These are phyloP conservation scores for Ophioderma brevispina DNA, from an alignment of 35 echinoderm and acorn worm genomes.

Conservation along the genomic window DNA sequence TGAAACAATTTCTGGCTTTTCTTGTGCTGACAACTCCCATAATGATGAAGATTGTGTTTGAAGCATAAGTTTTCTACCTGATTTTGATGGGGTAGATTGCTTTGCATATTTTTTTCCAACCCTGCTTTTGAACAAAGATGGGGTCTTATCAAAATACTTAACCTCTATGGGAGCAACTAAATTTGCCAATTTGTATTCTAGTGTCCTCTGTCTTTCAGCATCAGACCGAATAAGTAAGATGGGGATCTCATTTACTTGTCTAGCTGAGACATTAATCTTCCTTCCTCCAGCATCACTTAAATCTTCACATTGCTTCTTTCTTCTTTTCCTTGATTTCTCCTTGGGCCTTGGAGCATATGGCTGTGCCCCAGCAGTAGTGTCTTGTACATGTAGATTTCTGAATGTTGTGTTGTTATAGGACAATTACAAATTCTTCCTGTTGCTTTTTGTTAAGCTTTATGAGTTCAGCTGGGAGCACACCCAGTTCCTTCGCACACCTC, in stretches of 20 bases:
- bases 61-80: no score
- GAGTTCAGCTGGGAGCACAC: background rate
- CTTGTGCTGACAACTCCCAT: background rate
- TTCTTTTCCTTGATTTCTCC: background rate
- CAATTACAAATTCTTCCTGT: background rate
- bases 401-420: background rate
- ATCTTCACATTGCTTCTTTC: background rate
- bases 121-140: background rate
- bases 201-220: background rate
- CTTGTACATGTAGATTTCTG: background rate
- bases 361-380: background rate
- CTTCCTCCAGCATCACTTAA: slow-evolving; percentile 11
- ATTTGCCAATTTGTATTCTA: background rate
- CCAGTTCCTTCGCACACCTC: slow-evolving; percentile 15
- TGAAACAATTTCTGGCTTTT: background rate
- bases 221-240: background rate
- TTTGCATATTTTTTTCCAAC: background rate
- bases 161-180: background rate
- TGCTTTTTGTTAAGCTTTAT: slow-evolving; percentile 3
- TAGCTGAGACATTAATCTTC: background rate
- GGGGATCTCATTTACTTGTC: background rate
- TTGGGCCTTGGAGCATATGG: background rate
- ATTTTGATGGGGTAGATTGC: background rate
- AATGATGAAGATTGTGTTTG: background rate
- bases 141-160: background rate